A percentile compares a stretch with the other conserved stretches of the same genome.
phyloP scores from a whole-genome alignment of 2,113 vertebrate species.

The Guaruba guarouba region DNA sequence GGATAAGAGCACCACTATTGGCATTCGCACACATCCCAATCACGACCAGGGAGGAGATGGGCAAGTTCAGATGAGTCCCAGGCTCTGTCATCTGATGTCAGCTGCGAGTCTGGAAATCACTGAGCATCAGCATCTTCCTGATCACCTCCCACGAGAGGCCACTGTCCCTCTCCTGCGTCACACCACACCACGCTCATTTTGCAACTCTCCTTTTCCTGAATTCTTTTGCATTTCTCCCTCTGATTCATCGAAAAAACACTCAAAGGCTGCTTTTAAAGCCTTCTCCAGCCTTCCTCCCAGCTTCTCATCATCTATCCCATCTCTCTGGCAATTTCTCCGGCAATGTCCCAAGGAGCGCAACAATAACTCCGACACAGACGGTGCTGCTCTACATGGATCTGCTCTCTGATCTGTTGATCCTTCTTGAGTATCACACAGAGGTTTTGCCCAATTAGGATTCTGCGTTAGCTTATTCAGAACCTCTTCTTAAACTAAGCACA shows the following conservation, averaged over 20 bases:
- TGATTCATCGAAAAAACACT: rapidly evolving
- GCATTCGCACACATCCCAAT: background rate
- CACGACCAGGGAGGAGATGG: rapidly evolving
- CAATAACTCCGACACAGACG: background rate
- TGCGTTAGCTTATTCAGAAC: background rate
- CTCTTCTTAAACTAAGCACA: background rate
- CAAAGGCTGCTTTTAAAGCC: background rate
- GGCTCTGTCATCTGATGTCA: background rate
- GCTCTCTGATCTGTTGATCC: background rate
- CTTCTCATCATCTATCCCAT: background rate
- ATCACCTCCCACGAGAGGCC: background rate
- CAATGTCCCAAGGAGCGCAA: background rate
- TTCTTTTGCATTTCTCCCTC: background rate
- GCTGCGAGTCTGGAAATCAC: background rate
- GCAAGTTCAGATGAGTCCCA: background rate
- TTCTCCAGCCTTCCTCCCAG: background rate
- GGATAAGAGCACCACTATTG: background rate
- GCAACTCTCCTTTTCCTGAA: background rate
- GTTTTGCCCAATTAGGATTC: background rate
- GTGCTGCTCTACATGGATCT: background rate
- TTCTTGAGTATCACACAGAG: background rate
- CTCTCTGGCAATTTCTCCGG: background rate
- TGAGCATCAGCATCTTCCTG: background rate
- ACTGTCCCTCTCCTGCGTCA: background rate
- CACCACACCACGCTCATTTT: background rate